A percentile compares a stretch with the other conserved stretches of the same genome.
Conservation (phyloP, 1,140 invertebrate species). For the Drosophila gunungcola region DNA sequence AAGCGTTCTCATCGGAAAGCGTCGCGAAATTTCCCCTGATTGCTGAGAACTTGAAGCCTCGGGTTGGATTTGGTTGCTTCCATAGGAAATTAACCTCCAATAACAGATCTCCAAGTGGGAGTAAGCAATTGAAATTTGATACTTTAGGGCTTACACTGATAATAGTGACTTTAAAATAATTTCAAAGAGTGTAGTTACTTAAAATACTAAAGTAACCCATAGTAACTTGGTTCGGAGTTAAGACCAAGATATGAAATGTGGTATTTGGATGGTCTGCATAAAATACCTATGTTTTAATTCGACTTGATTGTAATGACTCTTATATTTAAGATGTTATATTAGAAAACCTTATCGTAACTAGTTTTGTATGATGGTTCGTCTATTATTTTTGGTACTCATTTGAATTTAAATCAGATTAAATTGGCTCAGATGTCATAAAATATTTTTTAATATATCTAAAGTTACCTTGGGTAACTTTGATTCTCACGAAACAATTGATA, state of each 20-base stretch:
- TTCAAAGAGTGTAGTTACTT: too few species aligned
- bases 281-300: too few species aligned
- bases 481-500: background rate
- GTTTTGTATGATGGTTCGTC: background rate
- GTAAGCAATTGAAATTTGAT: slow-evolving; percentile 7
- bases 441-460: background rate
- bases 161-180: background rate
- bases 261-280: too few species aligned
- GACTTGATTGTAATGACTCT: too few species aligned
- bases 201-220: background rate
- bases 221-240: background rate
- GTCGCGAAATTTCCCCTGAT: slow-evolving; percentile 11
- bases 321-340: background rate
- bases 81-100: slow-evolving; percentile 11
- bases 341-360: background rate
- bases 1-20: slow-evolving; percentile 37
- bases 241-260: too few species aligned
- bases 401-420: too few species aligned
- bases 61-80: slow-evolving; percentile 7
- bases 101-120: slow-evolving; percentile 9
- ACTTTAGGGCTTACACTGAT: slow-evolving; percentile 1
- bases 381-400: background rate
- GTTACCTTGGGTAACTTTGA: background rate
- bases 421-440: background rate
- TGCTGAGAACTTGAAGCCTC: slow-evolving; percentile 45